These are phyloP conservation scores for Saccostrea echinata DNA, from an alignment of 1,140 invertebrate species.

Conservation along the genomic window DNA sequence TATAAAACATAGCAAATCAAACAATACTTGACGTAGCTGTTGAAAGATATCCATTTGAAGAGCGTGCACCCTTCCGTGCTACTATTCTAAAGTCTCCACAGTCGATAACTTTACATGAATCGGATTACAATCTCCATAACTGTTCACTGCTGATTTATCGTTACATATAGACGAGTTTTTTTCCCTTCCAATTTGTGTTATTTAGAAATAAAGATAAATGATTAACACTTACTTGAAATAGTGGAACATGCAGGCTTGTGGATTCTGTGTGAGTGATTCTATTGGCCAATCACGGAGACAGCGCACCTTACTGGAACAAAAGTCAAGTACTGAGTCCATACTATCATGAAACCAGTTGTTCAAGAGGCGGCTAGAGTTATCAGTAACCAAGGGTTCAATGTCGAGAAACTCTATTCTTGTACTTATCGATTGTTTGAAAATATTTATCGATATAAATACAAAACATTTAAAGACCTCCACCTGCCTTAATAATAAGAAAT, in stretches of 20 bases:
- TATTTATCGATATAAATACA: conserved; percentile 38
- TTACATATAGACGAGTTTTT: background rate
- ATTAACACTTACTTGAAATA: conserved; percentile 71
- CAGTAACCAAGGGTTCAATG: background rate
- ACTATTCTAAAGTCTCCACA: background rate
- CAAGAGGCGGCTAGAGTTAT: background rate
- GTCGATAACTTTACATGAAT: background rate
- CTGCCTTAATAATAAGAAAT: conserved; percentile 28
- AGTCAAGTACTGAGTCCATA: background rate
- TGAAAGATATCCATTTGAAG: conserved; percentile 6
- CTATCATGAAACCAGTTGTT: background rate
- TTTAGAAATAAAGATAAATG: background rate
- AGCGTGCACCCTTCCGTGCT: background rate
- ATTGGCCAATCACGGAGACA: conserved; percentile 73
- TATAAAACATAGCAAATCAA: conserved; percentile 11
- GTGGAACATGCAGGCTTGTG: conserved; percentile 70
- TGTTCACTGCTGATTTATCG: background rate
- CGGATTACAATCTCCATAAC: background rate
- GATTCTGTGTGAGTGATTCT: conserved; percentile 63
- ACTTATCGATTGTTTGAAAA: conserved; percentile 30
- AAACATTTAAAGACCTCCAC: conserved; percentile 7
- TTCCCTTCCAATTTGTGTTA: background rate
- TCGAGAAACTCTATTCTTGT: background rate
- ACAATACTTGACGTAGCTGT: background rate
- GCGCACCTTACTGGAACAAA: conserved; percentile 64